Evolutionary conservation across 2,113 vertebrate species (phyloP).

Genomic region (Xiphias gladius): DNA sequence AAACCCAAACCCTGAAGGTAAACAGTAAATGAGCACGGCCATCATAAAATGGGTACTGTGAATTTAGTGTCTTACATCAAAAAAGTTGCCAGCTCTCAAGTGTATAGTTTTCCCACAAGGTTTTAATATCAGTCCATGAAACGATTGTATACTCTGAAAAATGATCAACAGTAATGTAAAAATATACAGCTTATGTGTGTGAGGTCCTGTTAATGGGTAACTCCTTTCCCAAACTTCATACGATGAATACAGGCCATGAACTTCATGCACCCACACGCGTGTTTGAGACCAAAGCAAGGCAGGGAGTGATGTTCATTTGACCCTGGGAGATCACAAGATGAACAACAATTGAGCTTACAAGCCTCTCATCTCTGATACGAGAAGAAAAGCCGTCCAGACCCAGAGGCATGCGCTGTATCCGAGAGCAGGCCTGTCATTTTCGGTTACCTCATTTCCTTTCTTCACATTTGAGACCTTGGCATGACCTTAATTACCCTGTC

Average conservation of each 20-base stretch:
- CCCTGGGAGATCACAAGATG: conserved; percentile 42
- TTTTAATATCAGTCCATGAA: not conserved
- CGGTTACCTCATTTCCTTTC: conserved; percentile 36
- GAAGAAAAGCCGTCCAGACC: conserved; percentile 35
- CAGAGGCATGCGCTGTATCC: conserved; percentile 40
- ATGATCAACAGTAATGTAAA: not conserved
- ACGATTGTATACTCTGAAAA: not conserved
- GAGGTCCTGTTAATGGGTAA: not conserved
- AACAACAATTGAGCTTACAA: conserved; percentile 29
- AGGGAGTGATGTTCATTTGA: conserved; percentile 21
- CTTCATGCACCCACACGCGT: not conserved
- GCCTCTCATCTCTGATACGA: conserved; percentile 46
- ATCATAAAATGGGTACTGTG: not conserved
- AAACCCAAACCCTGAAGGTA: not conserved
- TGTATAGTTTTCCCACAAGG: not conserved
- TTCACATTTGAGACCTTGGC: conserved; percentile 24
- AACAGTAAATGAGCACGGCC: not conserved
- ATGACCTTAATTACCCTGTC: conserved; percentile 58
- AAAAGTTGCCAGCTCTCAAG: not conserved
- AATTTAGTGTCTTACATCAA: not conserved
- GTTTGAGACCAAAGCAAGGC: conserved; percentile 32
- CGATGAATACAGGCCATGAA: not conserved
- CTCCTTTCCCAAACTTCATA: not conserved
- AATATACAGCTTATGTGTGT: not conserved
- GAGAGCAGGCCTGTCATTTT: conserved; percentile 62